Evolutionary conservation across 2,888 invertebrate species (phyloP).

Genomic region (Uropetala carovei): DNA sequence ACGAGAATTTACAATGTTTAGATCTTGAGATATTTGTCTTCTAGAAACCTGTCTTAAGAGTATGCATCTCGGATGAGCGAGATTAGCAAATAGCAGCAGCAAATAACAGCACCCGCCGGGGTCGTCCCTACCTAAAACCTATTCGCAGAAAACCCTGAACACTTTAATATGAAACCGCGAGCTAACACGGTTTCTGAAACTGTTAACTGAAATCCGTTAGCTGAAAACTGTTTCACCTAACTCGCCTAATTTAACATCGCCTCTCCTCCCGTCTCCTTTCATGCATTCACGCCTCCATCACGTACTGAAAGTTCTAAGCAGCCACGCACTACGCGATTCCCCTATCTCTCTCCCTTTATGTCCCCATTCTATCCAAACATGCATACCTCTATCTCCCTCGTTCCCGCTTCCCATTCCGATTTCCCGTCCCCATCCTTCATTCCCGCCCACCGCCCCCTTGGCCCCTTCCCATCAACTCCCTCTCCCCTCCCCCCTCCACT

Average conservation of each 20-base stretch:
- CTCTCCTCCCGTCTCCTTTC: background rate
- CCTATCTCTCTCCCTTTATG: background rate
- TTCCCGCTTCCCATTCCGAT: background rate
- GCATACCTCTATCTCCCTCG: background rate
- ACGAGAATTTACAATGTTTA: too few species aligned
- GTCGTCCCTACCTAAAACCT: too few species aligned
- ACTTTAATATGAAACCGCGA: too few species aligned
- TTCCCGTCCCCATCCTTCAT: too few species aligned
- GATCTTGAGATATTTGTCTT: too few species aligned
- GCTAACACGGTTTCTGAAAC: background rate
- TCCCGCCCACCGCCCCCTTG: background rate
- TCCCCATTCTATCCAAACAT: background rate
- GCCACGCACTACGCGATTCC: background rate
- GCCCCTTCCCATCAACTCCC: background rate
- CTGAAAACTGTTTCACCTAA: constrained; percentile 11
- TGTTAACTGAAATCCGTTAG: constrained; percentile 26
- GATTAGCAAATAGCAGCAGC: too few species aligned
- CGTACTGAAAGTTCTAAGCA: background rate
- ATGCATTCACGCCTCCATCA: constrained; percentile 10
- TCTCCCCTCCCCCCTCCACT: background rate
- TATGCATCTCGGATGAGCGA: too few species aligned
- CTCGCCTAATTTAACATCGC: constrained; percentile 14
- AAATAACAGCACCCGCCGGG: too few species aligned
- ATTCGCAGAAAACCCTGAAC: too few species aligned
- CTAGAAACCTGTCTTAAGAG: too few species aligned